Conservation (phyloP, 1,140 invertebrate species). For the Macrobrachium nipponense region DNA sequence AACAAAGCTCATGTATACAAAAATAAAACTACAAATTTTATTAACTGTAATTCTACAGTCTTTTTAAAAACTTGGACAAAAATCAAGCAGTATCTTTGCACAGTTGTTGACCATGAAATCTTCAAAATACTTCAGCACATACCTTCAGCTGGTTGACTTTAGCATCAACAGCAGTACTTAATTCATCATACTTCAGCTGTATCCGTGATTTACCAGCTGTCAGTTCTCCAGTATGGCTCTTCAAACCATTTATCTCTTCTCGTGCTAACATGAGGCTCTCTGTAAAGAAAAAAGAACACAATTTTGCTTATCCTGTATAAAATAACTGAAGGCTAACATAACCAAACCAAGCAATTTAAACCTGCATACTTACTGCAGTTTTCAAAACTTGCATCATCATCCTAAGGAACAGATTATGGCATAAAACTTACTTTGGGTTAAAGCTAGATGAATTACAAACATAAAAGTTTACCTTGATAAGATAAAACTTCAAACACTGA, state of each 20-base stretch:
- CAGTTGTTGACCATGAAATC: not conserved
- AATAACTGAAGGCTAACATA: not conserved
- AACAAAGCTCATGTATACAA: no score
- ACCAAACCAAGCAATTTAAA: not conserved
- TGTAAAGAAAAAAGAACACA: not conserved
- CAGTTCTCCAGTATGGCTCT: slow-evolving; percentile 34
- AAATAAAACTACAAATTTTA: no score
- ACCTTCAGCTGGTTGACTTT: slow-evolving; percentile 44
- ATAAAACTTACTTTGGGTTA: not conserved
- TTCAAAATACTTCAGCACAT: not conserved
- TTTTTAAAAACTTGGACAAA: not conserved
- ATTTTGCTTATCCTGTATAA: not conserved
- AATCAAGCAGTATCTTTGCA: not conserved
- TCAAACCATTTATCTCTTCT: slow-evolving; percentile 31
- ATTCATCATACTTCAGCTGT: slow-evolving; percentile 38
- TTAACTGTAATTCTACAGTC: not conserved
- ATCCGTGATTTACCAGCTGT: slow-evolving; percentile 27
- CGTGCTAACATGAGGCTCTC: slow-evolving; percentile 22
- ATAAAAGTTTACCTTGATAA: no score
- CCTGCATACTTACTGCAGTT: no score
- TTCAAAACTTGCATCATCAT: not conserved
- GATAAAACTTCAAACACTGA: no score
- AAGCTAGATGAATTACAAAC: no score
- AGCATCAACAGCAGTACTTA: slow-evolving; percentile 47
- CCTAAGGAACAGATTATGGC: not conserved